Base-by-base conservation (phyloP, 2,797 vertebrate genomes). In the Loris lydekkerianus region DNA sequence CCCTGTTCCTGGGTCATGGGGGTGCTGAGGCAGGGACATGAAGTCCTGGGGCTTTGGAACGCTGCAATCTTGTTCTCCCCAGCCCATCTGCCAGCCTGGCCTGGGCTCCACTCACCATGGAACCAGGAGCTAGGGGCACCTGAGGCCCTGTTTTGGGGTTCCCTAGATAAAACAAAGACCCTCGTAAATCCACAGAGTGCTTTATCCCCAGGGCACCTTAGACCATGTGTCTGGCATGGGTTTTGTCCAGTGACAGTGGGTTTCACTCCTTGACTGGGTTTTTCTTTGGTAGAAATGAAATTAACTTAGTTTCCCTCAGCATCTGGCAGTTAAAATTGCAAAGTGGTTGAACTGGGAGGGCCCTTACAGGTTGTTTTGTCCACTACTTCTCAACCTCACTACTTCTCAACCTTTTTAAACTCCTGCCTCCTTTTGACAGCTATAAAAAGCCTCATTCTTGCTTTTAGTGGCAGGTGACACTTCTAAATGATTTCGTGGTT, bases 261-360 rank as follows among this genome's bases (percentile, higher is more conserved):
- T 60, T 43, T 65, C 46, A 60, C 34, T 27, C 70, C 37, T 73
- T 67, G 87, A 60, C 60, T 88, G 46, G 84, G 11, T 89, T 77
- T 91, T 84, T 49, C 11, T 75, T 73, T 69, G 58, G 27, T 18
- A 72, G 60, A 93, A 78, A 78, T 82, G 43, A 25, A 63, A 72
- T 91, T 37, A 86, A 25, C 7, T 3, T 40, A 40, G 25, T 88
- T 75, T 87, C 65, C 60, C 75, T 88, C 34, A 63, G 70, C 37
- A 58, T 5, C 14, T 1, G 17, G 53, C n/a, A 85, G 29, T 70
- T 78, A 14, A 31, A 85, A 43, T 34, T 69, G 60, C 67, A 31
- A 20, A 72, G 86, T 3, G 1, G 40, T 27, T 31, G 23, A 34
- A 70, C 7, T 3, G 2, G 60, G 7, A 37, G 25, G 25, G 67